Evolutionary conservation across 2,888 invertebrate genomes (phyloP).

Genomic region (Itoplectis maculator): DNA sequence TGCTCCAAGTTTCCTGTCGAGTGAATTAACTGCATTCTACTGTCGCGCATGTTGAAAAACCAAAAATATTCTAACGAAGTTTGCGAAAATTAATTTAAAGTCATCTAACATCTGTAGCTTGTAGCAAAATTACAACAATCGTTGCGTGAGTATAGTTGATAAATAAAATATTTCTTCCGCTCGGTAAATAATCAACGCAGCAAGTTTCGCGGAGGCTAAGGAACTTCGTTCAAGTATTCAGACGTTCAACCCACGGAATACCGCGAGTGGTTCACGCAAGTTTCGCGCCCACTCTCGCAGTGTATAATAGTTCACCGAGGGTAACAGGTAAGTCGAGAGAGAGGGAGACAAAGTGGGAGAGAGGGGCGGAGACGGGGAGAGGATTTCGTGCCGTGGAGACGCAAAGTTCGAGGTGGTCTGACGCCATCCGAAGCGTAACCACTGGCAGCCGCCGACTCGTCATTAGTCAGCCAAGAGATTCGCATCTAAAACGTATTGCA

Average conservation of each 20-base stretch:
- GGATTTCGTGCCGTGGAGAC: background rate
- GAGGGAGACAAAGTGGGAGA: too few species aligned
- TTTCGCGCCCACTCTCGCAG: constrained; percentile 1
- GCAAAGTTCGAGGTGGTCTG: constrained; percentile 31
- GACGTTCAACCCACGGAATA: background rate
- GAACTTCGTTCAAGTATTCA: constrained; percentile 1
- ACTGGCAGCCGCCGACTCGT: background rate
- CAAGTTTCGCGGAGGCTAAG: background rate
- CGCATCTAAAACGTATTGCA: background rate
- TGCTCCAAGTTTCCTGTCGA: background rate
- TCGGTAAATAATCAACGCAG: background rate
- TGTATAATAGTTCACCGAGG: background rate
- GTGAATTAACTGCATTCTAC: background rate
- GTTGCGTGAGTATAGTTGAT: too few species aligned
- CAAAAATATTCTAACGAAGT: background rate
- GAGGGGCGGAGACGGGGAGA: too few species aligned
- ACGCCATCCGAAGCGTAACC: constrained; percentile 19
- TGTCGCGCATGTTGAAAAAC: background rate
- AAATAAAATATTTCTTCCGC: too few species aligned
- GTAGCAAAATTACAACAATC: too few species aligned
- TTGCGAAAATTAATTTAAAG: background rate
- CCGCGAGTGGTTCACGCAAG: background rate
- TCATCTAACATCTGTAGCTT: too few species aligned
- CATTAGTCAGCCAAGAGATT: constrained; percentile 5
- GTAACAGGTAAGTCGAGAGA: constrained; percentile 30